A percentile compares a stretch with the other conserved stretches of the same genome.
These are phyloP conservation scores for Cardiocondyla obscurior DNA, from an alignment of 1,140 invertebrate genomes.

Conservation along the genomic window DNA sequence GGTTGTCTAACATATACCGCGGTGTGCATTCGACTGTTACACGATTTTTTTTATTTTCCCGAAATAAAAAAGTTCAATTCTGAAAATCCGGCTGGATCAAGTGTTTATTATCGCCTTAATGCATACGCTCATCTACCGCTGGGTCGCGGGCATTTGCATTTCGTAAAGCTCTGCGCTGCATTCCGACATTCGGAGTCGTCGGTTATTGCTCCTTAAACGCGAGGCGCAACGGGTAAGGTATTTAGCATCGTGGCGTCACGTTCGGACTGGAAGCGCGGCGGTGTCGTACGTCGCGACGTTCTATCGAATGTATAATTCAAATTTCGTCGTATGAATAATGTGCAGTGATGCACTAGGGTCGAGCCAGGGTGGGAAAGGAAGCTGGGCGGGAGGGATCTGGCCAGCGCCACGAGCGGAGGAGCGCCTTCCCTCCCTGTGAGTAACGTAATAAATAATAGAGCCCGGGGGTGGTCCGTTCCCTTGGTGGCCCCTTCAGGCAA, in stretches of 20 bases:
- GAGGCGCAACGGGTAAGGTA: slow-evolving; percentile 18
- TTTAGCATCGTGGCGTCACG: slow-evolving; percentile 52
- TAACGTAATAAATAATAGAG: slow-evolving; percentile 80
- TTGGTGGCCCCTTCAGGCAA: slow-evolving; percentile 61
- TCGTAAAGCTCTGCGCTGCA: not conserved
- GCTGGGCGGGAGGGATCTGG: slow-evolving; percentile 57
- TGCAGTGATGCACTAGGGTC: slow-evolving; percentile 72
- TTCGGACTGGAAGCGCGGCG: slow-evolving; percentile 45
- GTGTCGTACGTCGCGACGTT: slow-evolving; percentile 70
- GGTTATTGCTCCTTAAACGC: slow-evolving; percentile 48
- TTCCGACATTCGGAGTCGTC: slow-evolving; percentile 31
- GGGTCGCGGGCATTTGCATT: slow-evolving; percentile 22
- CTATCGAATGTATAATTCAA: slow-evolving; percentile 80
- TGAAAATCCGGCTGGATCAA: not conserved
- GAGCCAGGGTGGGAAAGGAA: slow-evolving; percentile 31
- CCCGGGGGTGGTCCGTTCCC: slow-evolving; percentile 68
- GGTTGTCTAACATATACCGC: no score
- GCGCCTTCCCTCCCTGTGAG: slow-evolving; percentile 54
- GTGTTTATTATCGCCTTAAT: not conserved
- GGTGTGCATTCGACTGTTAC: no score
- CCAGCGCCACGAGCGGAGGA: slow-evolving; percentile 14
- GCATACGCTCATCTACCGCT: not conserved
- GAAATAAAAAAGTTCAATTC: not conserved
- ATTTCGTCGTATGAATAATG: slow-evolving; percentile 80
- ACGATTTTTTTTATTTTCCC: no score